These are phyloP conservation scores for Callionymus lyra DNA, from an alignment of 2,113 vertebrate species.

Conservation along the genomic window DNA sequence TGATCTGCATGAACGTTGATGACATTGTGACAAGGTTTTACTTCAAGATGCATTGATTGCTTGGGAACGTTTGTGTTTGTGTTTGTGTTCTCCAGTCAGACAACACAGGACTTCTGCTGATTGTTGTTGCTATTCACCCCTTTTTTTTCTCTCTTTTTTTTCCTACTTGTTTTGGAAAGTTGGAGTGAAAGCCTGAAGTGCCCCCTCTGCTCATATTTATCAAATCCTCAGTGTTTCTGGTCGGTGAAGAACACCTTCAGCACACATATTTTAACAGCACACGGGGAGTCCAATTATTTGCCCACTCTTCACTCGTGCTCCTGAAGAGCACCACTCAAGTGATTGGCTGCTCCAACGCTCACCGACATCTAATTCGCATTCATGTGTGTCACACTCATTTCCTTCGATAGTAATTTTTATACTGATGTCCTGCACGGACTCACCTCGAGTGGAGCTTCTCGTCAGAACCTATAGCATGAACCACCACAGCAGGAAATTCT, in stretches of 20 bases:
- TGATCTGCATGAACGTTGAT: no score
- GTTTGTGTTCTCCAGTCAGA: no score
- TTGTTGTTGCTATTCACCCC: conserved; percentile 7
- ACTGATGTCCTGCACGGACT: conserved; percentile 53
- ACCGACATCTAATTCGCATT: conserved; percentile 54
- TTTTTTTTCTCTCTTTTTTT: conserved; percentile 7
- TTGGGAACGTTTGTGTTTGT: no score
- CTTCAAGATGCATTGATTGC: no score
- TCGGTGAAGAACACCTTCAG: conserved; percentile 38
- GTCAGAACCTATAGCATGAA: conserved; percentile 24
- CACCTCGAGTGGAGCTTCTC: conserved; percentile 55
- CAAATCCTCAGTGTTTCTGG: conserved; percentile 22
- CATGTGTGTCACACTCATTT: conserved; percentile 42
- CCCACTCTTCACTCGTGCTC: conserved; percentile 45
- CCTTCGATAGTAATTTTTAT: conserved; percentile 59
- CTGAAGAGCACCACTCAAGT: conserved; percentile 64
- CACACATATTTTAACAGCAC: conserved; percentile 42
- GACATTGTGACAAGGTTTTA: no score
- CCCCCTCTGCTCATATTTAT: conserved; percentile 32
- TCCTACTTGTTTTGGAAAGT: not conserved
- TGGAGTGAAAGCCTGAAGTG: conserved; percentile 23
- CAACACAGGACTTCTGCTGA: not conserved
- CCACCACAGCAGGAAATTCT: not conserved
- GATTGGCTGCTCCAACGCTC: conserved; percentile 66
- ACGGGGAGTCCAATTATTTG: conserved; percentile 55